These are phyloP conservation scores for Plebejus anna DNA, from an alignment of 2,888 invertebrate species.

Conservation along the genomic window DNA sequence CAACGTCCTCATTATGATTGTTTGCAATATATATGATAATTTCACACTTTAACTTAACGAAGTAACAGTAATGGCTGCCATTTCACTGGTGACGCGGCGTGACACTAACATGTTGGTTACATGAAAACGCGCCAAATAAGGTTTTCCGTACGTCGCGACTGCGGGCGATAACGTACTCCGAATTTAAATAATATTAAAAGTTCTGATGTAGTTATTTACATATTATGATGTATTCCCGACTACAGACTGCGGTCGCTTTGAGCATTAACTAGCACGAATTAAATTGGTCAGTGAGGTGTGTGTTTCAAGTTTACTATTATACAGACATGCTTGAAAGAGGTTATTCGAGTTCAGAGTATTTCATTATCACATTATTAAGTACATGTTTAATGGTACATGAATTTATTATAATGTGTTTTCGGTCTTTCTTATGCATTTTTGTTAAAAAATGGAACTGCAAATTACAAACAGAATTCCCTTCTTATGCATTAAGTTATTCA, in stretches of 20 bases:
- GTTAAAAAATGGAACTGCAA: no score
- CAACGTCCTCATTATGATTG: conserved; percentile 23
- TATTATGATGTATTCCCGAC: background rate
- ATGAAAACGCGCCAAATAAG: conserved; percentile 45
- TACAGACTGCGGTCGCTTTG: background rate
- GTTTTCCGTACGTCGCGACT: conserved; percentile 32
- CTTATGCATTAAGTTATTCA: background rate
- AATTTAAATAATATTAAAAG: conserved; percentile 18
- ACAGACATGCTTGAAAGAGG: background rate
- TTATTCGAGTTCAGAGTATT: background rate
- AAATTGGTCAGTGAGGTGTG: background rate
- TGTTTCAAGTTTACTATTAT: background rate
- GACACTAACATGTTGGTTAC: conserved; percentile 51
- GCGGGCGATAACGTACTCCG: conserved; percentile 20
- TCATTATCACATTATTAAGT: background rate
- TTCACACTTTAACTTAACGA: conserved; percentile 40
- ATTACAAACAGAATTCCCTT: background rate
- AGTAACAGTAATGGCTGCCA: conserved; percentile 44
- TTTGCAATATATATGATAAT: conserved; percentile 28
- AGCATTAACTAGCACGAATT: background rate
- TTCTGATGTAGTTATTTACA: conserved; percentile 27
- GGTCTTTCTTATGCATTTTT: background rate
- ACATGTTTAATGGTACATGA: background rate
- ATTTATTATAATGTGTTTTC: background rate
- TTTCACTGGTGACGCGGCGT: conserved; percentile 44